Evolutionary conservation across 2,888 invertebrate genomes (phyloP), one percentile per base, ranked within the genome.

Genomic region (Netelia inedita): DNA sequence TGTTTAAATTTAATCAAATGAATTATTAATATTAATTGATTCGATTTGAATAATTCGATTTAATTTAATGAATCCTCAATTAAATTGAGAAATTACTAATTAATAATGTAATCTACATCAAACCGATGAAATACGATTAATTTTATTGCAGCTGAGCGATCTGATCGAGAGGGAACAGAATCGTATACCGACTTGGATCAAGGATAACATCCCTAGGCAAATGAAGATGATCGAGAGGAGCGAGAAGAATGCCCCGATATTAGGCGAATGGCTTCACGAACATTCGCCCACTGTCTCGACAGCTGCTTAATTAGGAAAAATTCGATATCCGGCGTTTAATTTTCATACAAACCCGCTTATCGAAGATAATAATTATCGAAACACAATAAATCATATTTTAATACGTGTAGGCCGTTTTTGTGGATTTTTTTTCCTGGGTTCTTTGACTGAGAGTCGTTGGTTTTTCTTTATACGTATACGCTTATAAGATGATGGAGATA

Each of bases 201-300:
- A 69, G 21, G 71, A 65, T 8, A 21, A 1, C 21, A 71, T 86
- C 28, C 8, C 71, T 3, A 59, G 78, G 11, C 83, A 84, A 53
- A 65, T 71, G 43, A 80, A 65, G 23, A 76, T 75, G 46, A 79
- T 87, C 57, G 53, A 82, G 9, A 84, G 84, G 84, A 86, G 79
- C 76, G 69, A 85, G 21, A 53, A 69, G n/a, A 82, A 80, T 46
- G 82, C 85, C 35, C 55, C 84, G 68, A 74, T 82, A 43, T 74
- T 87, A 35, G 82, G 84, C 21, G 79, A 82, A 65, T 86, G 85
- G 87, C 71, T 87, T 3, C 81, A 81, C 81, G 76, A 84, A 73
- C 57, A 84, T 61, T 81, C 66, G 1, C 59, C 68, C 0, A 28
- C 9, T 16, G 2, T 21, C 19, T 19, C 9, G 57, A 19, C 57